Conservation (phyloP, 2,797 vertebrate genomes). For the Borostomias antarcticus region DNA sequence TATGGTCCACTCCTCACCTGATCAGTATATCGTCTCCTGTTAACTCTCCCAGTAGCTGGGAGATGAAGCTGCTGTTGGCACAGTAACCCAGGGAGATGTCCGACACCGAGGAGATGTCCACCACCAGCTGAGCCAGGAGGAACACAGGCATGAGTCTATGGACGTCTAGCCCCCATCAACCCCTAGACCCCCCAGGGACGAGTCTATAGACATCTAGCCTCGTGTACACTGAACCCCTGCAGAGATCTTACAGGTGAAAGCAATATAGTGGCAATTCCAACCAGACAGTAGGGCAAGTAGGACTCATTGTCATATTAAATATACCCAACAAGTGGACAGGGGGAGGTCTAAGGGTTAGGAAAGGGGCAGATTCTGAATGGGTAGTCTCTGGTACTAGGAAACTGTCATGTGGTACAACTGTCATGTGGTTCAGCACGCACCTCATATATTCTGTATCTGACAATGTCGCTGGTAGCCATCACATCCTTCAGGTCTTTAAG, state of each 20-base stretch:
- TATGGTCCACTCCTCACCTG: constrained; percentile 73
- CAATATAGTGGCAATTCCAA: no score
- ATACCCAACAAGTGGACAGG: no score
- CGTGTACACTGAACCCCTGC: no score
- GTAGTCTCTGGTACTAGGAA: not conserved
- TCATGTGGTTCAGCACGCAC: constrained; percentile 62
- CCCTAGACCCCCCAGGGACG: no score
- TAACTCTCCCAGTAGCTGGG: constrained; percentile 87
- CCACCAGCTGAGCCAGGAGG: constrained; percentile 78
- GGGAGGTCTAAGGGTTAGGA: no score
- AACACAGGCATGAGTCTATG: not conserved
- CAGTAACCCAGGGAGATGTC: constrained; percentile 88
- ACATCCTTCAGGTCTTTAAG: constrained; percentile 85
- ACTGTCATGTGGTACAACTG: not conserved
- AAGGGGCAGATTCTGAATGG: no score
- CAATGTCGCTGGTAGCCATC: constrained; percentile 85
- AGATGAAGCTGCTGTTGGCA: constrained; percentile 82
- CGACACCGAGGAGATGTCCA: constrained; percentile 86
- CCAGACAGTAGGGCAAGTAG: no score
- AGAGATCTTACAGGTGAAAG: no score
- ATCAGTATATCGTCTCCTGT: constrained; percentile 90
- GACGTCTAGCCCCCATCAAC: no score
- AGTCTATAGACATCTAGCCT: no score
- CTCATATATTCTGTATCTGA: constrained; percentile 95
- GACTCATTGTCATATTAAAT: no score